Percentiles rank a stretch among this genome's conserved stretches.
phyloP scores from a whole-genome alignment of 2,797 vertebrate genomes.

The Cottoperca gobio region DNA sequence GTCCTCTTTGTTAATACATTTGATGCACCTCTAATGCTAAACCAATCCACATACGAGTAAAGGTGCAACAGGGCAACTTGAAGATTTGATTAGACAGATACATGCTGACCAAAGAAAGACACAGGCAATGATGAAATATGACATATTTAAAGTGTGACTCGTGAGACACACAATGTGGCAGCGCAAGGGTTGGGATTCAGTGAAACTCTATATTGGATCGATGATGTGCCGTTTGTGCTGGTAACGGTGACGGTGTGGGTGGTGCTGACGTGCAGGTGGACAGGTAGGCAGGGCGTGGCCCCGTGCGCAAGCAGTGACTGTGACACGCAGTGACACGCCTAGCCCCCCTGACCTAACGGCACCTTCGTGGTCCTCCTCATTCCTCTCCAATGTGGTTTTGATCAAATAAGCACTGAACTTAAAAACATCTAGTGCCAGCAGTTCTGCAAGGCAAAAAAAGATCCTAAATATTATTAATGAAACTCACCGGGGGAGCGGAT shows the following conservation, averaged over 20 bases:
- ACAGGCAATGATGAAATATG: not conserved
- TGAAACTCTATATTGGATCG: not conserved
- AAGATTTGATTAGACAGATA: not conserved
- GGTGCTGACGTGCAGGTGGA: conserved; percentile 71
- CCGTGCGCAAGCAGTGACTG: conserved; percentile 85
- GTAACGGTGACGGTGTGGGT: conserved; percentile 27
- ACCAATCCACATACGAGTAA: not conserved
- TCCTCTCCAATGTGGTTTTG: conserved; percentile 11
- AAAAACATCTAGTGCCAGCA: conserved; percentile 19
- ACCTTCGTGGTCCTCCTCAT: conserved; percentile 34
- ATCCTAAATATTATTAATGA: conserved; percentile 39
- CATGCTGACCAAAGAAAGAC: not conserved
- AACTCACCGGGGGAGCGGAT: conserved; percentile 33
- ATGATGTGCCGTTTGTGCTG: conserved; percentile 18
- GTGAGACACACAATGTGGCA: not conserved
- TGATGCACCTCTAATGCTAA: not conserved
- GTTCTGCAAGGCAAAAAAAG: conserved; percentile 7
- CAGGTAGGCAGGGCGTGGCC: conserved; percentile 86
- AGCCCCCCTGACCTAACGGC: conserved; percentile 80
- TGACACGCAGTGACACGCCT: conserved; percentile 88
- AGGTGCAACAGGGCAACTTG: not conserved
- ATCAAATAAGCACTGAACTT: conserved; percentile 7
- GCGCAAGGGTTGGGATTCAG: not conserved
- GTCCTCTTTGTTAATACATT: not conserved
- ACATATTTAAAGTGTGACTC: not conserved